Conservation (phyloP, 2,797 vertebrate species). For the Pterois miles region DNA sequence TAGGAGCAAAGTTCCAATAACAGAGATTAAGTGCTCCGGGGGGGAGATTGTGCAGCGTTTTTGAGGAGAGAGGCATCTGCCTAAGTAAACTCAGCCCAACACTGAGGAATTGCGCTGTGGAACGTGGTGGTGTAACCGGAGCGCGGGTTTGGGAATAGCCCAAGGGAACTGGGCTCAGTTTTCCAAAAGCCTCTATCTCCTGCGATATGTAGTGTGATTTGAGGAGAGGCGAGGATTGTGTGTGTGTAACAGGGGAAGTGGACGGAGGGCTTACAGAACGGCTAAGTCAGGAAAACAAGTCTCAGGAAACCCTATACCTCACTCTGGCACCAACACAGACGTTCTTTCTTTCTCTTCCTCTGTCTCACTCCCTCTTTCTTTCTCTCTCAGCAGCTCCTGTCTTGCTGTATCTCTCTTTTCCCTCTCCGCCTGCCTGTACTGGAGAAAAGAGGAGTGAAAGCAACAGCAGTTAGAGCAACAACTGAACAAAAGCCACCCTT, state of each 20-base stretch:
- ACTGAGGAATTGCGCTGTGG: conserved; percentile 73
- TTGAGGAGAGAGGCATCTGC: conserved; percentile 70
- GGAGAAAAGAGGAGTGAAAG: conserved; percentile 43
- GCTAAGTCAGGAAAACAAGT: conserved; percentile 79
- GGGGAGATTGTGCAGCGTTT: conserved; percentile 70
- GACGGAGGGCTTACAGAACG: conserved; percentile 74
- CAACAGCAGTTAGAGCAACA: conserved; percentile 32
- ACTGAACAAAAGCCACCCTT: conserved; percentile 44
- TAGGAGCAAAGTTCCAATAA: conserved; percentile 80
- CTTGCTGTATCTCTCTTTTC: conserved; percentile 28
- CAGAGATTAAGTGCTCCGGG: conserved; percentile 79
- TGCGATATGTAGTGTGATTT: conserved; percentile 71
- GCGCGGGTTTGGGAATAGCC: conserved; percentile 75
- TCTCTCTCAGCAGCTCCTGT: conserved; percentile 46
- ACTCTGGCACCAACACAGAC: conserved; percentile 69
- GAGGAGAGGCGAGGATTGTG: conserved; percentile 50
- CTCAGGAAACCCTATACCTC: conserved; percentile 78
- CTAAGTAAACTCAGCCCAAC: conserved; percentile 77
- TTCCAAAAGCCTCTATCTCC: conserved; percentile 81
- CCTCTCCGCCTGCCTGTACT: conserved; percentile 6
- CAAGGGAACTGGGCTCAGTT: conserved; percentile 72
- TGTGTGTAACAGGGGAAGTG: conserved; percentile 61
- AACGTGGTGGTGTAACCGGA: conserved; percentile 80
- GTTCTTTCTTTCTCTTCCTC: conserved; percentile 59
- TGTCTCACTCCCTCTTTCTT: conserved; percentile 56